A percentile compares a stretch with the other conserved stretches of the same genome.
These are phyloP conservation scores for Zonotrichia leucophrys DNA, from an alignment of 2,113 vertebrate genomes.

Conservation along the genomic window DNA sequence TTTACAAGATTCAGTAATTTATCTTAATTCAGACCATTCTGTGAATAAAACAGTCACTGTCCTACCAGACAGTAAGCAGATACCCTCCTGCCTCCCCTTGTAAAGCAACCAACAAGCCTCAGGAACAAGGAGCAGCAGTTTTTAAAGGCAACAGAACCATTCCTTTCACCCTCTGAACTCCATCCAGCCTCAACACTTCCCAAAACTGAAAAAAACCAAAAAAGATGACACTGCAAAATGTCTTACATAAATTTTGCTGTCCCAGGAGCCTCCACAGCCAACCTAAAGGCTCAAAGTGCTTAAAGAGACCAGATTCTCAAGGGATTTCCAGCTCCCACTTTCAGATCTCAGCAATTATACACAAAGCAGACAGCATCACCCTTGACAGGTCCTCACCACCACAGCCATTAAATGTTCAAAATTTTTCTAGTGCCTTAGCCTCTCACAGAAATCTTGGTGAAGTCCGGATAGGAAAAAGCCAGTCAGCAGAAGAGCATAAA, in stretches of 20 bases:
- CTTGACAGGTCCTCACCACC: not conserved
- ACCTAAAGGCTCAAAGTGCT: slow-evolving; percentile 18
- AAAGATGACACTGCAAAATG: slow-evolving; percentile 12
- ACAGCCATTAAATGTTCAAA: not conserved
- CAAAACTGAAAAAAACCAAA: not conserved
- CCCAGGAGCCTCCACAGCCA: not conserved
- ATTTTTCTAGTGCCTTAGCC: not conserved
- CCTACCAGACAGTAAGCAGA: not conserved
- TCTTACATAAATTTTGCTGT: slow-evolving; percentile 6
- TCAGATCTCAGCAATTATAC: not conserved
- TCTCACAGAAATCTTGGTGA: not conserved
- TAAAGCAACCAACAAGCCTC: not conserved
- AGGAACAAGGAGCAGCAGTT: not conserved
- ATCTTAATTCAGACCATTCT: not conserved
- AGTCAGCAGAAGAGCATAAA: not conserved
- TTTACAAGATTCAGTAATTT: not conserved
- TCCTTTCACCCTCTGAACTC: not conserved
- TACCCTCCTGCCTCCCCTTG: not conserved
- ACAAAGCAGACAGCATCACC: not conserved
- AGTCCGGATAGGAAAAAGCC: not conserved
- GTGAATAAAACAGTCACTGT: not conserved
- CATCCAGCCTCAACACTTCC: slow-evolving; percentile 15
- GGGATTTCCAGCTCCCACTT: not conserved
- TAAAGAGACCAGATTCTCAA: not conserved
- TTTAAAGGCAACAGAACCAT: not conserved